Evolutionary conservation across 1,140 invertebrate species (phyloP).

Genomic region (Pomacea maculata): DNA sequence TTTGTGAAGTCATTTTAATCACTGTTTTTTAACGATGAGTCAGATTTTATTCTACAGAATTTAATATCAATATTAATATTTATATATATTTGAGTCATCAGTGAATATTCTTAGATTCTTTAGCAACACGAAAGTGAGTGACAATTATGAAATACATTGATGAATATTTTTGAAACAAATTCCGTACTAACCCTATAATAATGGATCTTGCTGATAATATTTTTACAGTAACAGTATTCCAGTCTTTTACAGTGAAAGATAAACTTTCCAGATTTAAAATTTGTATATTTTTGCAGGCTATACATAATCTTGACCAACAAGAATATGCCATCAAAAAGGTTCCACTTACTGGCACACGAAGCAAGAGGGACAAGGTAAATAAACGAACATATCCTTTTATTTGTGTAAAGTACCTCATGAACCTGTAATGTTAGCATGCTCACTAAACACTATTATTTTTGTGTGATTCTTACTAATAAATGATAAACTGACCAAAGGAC

Average conservation of each 20-base stretch:
- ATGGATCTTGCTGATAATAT: too few relatives aligned
- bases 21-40: too few relatives aligned
- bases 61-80: too few relatives aligned
- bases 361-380: background rate
- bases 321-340: constrained; percentile 13
- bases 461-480: background rate
- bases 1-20: too few relatives aligned
- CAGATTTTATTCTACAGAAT: too few relatives aligned
- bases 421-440: background rate
- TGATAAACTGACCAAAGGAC: background rate
- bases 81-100: too few relatives aligned
- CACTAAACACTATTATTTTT: background rate
- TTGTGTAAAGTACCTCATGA: background rate
- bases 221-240: background rate
- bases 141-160: too few relatives aligned
- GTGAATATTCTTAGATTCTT: too few relatives aligned
- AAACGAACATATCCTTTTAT: background rate
- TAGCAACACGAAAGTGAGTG: too few relatives aligned
- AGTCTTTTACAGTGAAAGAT: background rate
- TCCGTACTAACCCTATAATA: too few relatives aligned
- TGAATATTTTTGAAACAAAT: too few relatives aligned
- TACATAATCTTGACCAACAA: background rate
- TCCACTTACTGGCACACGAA: background rate
- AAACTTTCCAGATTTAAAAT: background rate
- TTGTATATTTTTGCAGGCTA: background rate